Percentiles rank a stretch among this genome's conserved stretches.
Evolutionary conservation across 2,888 invertebrate species (phyloP).

Genomic region (Drosophila diplacantha): DNA sequence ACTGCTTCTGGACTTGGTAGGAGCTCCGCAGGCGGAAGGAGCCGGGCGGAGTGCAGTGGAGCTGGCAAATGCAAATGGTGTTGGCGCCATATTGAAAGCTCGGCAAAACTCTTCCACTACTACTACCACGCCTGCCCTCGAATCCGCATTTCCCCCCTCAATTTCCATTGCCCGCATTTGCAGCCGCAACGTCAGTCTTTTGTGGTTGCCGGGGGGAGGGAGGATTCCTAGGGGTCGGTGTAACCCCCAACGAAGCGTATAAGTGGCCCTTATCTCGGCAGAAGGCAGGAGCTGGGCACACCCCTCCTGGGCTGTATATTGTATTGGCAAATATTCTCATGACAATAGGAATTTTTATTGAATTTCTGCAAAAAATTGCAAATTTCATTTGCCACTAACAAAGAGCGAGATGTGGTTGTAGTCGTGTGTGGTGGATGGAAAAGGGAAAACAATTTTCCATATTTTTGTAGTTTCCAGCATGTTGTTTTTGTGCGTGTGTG

Average conservation of each 20-base stretch:
- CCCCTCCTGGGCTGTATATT: slow-evolving; percentile 31
- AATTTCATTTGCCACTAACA: slow-evolving; percentile 63
- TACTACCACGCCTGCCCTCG: neutral
- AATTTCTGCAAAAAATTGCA: slow-evolving; percentile 71
- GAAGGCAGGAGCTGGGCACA: slow-evolving; percentile 13
- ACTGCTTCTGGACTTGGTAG: slow-evolving; percentile 24
- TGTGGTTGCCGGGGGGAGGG: slow-evolving; percentile 42
- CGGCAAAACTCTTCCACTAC: slow-evolving; percentile 23
- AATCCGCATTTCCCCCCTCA: slow-evolving; percentile 10
- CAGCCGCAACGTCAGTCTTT: slow-evolving; percentile 64
- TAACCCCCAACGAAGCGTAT: slow-evolving; percentile 63
- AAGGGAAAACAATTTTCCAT: slow-evolving; percentile 24
- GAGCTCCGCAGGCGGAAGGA: neutral
- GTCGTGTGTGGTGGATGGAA: slow-evolving; percentile 14
- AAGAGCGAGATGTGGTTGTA: slow-evolving; percentile 24
- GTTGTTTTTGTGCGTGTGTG: slow-evolving; percentile 17
- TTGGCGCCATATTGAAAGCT: slow-evolving; percentile 71
- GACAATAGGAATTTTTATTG: slow-evolving; percentile 72
- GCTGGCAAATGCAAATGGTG: slow-evolving; percentile 62
- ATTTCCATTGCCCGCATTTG: slow-evolving; percentile 34
- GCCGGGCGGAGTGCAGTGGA: neutral
- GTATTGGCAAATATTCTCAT: slow-evolving; percentile 72
- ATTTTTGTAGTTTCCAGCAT: slow-evolving; percentile 17
- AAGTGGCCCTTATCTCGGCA: slow-evolving; percentile 68
- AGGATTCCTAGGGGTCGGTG: slow-evolving; percentile 7